Evolutionary conservation across 2,797 vertebrate genomes (phyloP).

Genomic region (Nannoperca australis): DNA sequence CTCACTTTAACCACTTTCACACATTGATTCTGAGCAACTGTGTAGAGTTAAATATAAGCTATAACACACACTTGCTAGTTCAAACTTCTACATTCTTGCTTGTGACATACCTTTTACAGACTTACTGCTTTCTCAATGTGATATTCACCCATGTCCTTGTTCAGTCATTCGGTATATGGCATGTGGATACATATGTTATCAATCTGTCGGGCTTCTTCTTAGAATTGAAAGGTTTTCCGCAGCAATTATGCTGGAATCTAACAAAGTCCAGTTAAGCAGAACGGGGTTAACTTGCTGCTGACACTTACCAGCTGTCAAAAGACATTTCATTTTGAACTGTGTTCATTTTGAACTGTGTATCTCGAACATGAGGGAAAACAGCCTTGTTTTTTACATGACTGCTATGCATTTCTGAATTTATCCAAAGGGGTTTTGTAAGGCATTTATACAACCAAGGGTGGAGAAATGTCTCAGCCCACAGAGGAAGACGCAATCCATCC

Average conservation of each 20-base stretch:
- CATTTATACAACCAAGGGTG: conserved; percentile 46
- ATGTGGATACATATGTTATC: conserved; percentile 61
- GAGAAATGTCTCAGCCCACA: conserved; percentile 37
- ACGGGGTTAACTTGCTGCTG: conserved; percentile 43
- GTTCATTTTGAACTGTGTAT: too few species aligned
- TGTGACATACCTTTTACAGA: neutral
- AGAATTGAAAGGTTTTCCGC: conserved; percentile 56
- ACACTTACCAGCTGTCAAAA: conserved; percentile 46
- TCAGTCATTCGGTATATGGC: neutral
- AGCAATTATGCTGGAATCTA: conserved; percentile 70
- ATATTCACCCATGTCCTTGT: neutral
- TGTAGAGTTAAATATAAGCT: conserved; percentile 40
- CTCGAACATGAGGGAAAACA: neutral
- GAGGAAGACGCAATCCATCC: conserved; percentile 45
- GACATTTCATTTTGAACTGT: conserved; percentile 25
- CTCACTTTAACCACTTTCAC: conserved; percentile 40
- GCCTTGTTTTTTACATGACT: conserved; percentile 20
- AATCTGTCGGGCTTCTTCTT: conserved; percentile 57
- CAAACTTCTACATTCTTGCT: conserved; percentile 10
- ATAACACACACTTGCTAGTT: neutral
- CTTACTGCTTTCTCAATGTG: neutral
- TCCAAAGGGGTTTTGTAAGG: conserved; percentile 35
- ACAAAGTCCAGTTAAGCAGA: conserved; percentile 60
- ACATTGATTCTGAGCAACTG: conserved; percentile 10
- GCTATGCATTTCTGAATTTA: conserved; percentile 25